These are phyloP conservation scores for Enhydra lutris DNA, from an alignment of 2,113 vertebrate species.

Conservation along the genomic window DNA sequence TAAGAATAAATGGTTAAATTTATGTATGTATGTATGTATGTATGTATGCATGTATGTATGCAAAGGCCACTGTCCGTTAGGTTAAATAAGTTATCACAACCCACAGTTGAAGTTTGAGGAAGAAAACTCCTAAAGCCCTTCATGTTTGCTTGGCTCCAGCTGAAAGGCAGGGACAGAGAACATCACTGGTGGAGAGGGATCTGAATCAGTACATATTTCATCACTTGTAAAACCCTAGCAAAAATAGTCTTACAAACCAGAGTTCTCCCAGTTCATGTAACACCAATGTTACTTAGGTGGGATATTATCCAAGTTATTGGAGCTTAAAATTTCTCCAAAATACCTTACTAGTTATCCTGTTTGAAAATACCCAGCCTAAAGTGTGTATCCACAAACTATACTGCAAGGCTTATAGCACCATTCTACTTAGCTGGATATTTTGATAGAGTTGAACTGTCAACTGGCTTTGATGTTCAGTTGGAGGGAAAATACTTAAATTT, in stretches of 20 bases:
- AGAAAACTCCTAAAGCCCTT: conserved; percentile 11
- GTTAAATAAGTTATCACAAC: conserved; percentile 10
- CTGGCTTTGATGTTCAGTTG: neutral
- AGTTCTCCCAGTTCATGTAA: conserved; percentile 40
- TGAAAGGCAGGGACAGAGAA: neutral
- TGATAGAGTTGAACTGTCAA: neutral
- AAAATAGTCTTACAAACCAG: conserved; percentile 42
- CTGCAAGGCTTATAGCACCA: neutral
- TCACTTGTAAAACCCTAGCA: conserved; percentile 13
- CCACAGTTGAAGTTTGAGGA: neutral
- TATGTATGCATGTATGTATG: neutral
- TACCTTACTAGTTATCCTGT: conserved; percentile 23
- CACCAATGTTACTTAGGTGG: conserved; percentile 32
- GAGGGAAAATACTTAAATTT: neutral
- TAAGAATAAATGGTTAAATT: conserved; percentile 44
- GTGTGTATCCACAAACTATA: neutral
- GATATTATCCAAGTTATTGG: conserved; percentile 31
- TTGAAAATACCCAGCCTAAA: neutral
- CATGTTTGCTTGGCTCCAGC: conserved; percentile 35
- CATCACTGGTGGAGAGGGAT: neutral
- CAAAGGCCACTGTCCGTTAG: conserved; percentile 43
- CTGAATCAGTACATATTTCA: neutral
- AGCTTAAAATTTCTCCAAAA: conserved; percentile 14
- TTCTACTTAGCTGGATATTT: neutral
- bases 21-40: neutral